These are phyloP conservation scores for Perca fluviatilis DNA, from an alignment of 2,113 vertebrate species.

Conservation along the genomic window DNA sequence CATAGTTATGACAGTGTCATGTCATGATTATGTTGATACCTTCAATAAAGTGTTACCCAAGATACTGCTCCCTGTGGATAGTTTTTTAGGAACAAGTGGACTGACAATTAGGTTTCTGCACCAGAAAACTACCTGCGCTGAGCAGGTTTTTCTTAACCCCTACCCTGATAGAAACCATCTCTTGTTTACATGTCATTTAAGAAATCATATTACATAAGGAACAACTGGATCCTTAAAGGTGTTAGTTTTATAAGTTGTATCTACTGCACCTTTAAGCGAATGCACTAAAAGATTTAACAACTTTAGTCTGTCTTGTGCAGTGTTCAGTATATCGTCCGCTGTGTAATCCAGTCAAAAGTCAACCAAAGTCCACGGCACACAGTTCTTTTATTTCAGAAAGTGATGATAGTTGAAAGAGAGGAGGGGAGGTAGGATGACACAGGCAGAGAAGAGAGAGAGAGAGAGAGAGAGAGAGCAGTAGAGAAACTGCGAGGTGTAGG, in stretches of 20 bases:
- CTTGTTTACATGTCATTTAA: neutral
- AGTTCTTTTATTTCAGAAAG: neutral
- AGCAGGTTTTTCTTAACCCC: neutral
- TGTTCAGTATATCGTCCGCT: neutral
- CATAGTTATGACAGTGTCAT: too few species aligned
- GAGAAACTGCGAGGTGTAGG: slow-evolving; percentile 24
- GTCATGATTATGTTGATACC: too few species aligned
- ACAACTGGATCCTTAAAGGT: too few species aligned
- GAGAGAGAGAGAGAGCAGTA: neutral
- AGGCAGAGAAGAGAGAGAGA: neutral
- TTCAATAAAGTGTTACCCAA: too few species aligned
- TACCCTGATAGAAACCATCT: neutral
- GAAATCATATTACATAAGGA: too few species aligned
- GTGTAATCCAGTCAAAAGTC: slow-evolving; percentile 11
- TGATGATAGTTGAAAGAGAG: neutral
- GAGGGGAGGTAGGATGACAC: neutral
- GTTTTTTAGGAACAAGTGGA: neutral
- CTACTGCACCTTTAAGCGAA: neutral
- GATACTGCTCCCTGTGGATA: neutral
- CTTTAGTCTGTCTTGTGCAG: neutral
- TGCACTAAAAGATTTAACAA: neutral
- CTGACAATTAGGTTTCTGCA: neutral
- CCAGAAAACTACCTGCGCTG: neutral
- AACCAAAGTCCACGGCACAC: neutral
- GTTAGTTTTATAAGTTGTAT: too few species aligned